Evolutionary conservation across 2,113 vertebrate genomes (phyloP).

Genomic region (Chunga burmeisteri): DNA sequence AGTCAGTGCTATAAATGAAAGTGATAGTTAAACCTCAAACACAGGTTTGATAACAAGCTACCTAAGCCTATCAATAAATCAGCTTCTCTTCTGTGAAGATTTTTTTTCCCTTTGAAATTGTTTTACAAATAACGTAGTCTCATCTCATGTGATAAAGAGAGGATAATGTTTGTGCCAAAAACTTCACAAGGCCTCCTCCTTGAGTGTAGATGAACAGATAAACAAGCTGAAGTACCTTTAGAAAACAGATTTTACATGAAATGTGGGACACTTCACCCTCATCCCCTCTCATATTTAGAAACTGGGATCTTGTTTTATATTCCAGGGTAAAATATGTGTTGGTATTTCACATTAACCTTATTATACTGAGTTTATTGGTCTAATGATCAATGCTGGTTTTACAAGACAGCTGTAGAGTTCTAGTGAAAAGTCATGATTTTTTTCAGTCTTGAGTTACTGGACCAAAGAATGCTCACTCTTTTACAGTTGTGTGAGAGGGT

Average conservation of each 20-base stretch:
- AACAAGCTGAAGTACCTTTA: not conserved
- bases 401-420: not conserved
- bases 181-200: not conserved
- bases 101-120: conserved; percentile 6
- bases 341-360: not conserved
- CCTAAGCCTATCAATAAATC: conserved; percentile 7
- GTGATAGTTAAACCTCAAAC: not conserved
- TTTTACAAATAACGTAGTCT: not conserved
- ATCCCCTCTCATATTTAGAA: not conserved
- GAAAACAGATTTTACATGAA: not conserved
- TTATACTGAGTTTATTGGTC: not conserved
- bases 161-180: not conserved
- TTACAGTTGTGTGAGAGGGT: not conserved
- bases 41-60: not conserved
- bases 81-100: not conserved
- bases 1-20: not conserved
- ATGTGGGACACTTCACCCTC: not conserved
- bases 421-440: not conserved
- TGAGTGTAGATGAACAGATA: not conserved
- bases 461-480: not conserved
- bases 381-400: not conserved
- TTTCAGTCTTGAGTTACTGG: not conserved
- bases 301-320: not conserved
- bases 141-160: not conserved
- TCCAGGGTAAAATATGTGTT: not conserved